phyloP scores from a whole-genome alignment of 2,797 vertebrate species.

The Schizopygopsis pylzovi region DNA sequence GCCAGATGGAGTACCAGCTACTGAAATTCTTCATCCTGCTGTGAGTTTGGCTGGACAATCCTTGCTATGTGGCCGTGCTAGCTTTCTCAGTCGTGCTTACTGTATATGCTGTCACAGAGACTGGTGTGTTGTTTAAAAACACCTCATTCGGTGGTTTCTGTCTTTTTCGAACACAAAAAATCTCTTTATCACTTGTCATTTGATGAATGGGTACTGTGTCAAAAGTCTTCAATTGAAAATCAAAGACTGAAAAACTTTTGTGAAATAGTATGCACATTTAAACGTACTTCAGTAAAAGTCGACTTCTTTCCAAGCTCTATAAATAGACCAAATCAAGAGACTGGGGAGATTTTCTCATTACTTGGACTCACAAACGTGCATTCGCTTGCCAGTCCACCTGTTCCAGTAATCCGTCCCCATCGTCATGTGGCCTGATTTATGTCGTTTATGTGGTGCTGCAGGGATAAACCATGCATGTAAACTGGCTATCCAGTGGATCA shows the following conservation, averaged over 20 bases:
- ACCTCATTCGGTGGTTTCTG: background rate
- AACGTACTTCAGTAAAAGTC: background rate
- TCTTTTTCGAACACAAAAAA: background rate
- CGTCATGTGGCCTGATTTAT: background rate
- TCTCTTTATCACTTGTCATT: background rate
- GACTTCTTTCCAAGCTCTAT: background rate
- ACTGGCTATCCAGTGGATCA: background rate
- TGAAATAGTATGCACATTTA: background rate
- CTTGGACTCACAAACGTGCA: background rate
- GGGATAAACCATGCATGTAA: background rate
- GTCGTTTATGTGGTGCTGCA: background rate
- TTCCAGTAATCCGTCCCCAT: conserved; percentile 25
- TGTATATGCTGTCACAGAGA: background rate
- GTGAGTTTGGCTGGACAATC: conserved; percentile 77
- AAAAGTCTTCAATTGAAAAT: background rate
- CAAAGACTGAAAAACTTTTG: no score
- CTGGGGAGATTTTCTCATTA: conserved; percentile 20
- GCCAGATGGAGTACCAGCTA: conserved; percentile 89
- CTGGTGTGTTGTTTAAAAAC: background rate
- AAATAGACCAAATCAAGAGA: conserved; percentile 8
- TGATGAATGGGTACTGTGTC: background rate
- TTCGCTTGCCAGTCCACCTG: conserved; percentile 28
- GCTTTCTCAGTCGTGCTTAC: background rate
- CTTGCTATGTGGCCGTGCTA: background rate
- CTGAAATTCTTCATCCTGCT: conserved; percentile 93